A percentile compares a stretch with the other conserved stretches of the same genome.
Conservation (phyloP, 1,140 invertebrate genomes). For the Penaeus japonicus region DNA sequence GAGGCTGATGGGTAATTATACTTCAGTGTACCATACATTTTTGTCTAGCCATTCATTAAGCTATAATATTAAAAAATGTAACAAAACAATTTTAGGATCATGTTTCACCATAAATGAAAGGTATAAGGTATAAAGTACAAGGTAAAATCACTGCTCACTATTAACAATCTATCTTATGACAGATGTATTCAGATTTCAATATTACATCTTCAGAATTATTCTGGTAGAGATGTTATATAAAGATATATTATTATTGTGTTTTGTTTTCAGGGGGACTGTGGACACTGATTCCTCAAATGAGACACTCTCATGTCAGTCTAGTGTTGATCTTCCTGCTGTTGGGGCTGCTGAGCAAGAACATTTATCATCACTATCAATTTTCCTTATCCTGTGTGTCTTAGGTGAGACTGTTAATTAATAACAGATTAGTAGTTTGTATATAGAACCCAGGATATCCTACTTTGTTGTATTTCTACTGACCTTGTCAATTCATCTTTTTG, state of each 20-base stretch:
- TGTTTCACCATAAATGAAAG: no score
- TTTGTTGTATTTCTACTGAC: no score
- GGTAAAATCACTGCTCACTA: no score
- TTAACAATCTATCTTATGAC: no score
- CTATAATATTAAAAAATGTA: no score
- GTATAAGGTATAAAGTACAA: no score
- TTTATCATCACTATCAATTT: conserved; percentile 95
- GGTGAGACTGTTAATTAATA: conserved; percentile 62
- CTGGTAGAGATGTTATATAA: neutral
- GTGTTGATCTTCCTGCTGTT: conserved; percentile 77
- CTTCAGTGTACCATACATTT: neutral
- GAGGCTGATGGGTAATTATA: neutral
- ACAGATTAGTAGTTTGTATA: no score
- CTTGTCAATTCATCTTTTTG: no score
- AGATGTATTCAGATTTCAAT: no score
- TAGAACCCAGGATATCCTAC: no score
- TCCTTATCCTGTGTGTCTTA: conserved; percentile 93
- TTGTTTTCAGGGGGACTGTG: conserved; percentile 19
- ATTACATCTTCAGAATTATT: neutral
- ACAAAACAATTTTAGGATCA: no score
- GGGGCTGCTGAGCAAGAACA: conserved; percentile 93
- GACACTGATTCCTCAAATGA: conserved; percentile 34
- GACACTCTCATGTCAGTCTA: conserved; percentile 49
- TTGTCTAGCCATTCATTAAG: neutral
- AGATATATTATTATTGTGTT: neutral